Evolutionary conservation across 2,113 vertebrate genomes (phyloP).

Genomic region (human): GRCh38 chr21:43638501-43639000

Average conservation of each 20-base stretch:
- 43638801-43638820: background rate
- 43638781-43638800: background rate
- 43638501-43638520: background rate
- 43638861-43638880: background rate
- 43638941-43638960: background rate
- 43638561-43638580: too few species aligned
- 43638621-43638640: background rate
- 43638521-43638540: background rate
- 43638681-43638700: background rate
- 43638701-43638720: too few species aligned
- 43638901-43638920: background rate
- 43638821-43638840: background rate
- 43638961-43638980: background rate
- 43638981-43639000: rapidly evolving
- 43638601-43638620: background rate
- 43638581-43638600: background rate
- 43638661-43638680: background rate
- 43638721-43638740: background rate
- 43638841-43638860: background rate
- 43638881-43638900: background rate
- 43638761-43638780: background rate
- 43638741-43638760: background rate
- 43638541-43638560: background rate
- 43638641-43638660: background rate
- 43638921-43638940: background rate